A percentile compares a stretch with the other conserved stretches of the same genome.
Conservation (phyloP, 2,113 vertebrate genomes). For the Notiomystis cincta region DNA sequence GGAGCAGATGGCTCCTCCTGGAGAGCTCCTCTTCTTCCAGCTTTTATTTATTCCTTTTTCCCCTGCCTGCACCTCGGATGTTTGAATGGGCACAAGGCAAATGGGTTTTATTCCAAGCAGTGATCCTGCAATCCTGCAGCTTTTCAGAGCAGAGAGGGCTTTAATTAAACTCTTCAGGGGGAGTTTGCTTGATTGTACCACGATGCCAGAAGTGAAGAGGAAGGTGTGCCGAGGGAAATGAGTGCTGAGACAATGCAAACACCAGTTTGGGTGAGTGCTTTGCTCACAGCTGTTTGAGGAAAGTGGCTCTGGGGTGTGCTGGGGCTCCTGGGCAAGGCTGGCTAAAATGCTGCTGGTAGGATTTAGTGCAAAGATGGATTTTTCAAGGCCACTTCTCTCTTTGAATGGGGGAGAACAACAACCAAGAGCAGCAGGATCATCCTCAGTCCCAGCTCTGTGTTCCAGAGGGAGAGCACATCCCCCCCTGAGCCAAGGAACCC, state of each 20-base stretch:
- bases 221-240: not conserved
- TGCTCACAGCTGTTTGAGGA: not conserved
- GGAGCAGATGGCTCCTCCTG: not conserved
- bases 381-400: not conserved
- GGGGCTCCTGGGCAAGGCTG: not conserved
- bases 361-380: not conserved
- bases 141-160: not conserved
- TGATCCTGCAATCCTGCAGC: not conserved
- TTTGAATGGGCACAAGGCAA: not conserved
- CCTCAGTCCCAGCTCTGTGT: rapidly evolving
- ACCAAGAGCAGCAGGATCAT: not conserved
- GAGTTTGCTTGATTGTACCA: not conserved
- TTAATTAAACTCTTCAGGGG: not conserved
- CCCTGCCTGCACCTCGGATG: not conserved
- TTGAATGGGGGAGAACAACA: not conserved
- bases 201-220: not conserved
- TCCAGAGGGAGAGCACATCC: not conserved
- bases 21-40: not conserved
- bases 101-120: not conserved
- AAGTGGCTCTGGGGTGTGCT: not conserved
- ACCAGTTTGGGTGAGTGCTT: not conserved
- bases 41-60: not conserved
- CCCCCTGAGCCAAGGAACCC: not conserved
- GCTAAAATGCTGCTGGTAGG: not conserved
- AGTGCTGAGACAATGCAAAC: not conserved